Conservation (phyloP, 2,797 vertebrate genomes). For the Ateles fusciceps region DNA sequence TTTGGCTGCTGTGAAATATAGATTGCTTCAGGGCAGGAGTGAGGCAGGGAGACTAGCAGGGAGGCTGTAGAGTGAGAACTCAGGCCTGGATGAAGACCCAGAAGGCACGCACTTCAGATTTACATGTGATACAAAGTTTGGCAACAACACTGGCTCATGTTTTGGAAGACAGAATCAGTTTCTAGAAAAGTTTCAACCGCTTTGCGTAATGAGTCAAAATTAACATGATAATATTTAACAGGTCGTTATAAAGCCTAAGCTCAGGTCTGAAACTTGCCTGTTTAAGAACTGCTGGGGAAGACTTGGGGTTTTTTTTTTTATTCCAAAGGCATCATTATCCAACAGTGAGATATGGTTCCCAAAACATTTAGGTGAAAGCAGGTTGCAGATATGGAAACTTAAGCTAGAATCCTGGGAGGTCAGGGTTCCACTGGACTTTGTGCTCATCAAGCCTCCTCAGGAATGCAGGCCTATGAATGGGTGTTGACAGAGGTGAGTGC, state of each 20-base stretch:
- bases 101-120: not conserved
- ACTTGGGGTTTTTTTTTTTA: not conserved
- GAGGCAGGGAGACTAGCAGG: not conserved
- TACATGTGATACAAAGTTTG: not conserved
- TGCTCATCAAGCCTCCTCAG: too few species aligned
- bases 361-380: not conserved
- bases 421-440: not conserved
- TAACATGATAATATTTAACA: not conserved
- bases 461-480: not conserved
- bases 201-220: not conserved
- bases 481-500: accelerated
- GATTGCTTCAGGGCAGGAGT: not conserved
- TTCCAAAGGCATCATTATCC: not conserved
- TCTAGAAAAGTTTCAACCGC: not conserved
- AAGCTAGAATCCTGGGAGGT: not conserved
- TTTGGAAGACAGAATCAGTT: not conserved
- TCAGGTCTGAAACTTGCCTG: not conserved
- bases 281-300: not conserved
- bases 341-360: not conserved
- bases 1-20: not conserved
- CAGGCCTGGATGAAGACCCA: accelerated
- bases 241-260: not conserved
- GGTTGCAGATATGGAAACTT: not conserved
- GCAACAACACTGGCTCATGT: not conserved
- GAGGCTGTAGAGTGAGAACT: not conserved